Evolutionary conservation across 1,140 invertebrate genomes (phyloP).

Genomic region (Musca domestica): DNA sequence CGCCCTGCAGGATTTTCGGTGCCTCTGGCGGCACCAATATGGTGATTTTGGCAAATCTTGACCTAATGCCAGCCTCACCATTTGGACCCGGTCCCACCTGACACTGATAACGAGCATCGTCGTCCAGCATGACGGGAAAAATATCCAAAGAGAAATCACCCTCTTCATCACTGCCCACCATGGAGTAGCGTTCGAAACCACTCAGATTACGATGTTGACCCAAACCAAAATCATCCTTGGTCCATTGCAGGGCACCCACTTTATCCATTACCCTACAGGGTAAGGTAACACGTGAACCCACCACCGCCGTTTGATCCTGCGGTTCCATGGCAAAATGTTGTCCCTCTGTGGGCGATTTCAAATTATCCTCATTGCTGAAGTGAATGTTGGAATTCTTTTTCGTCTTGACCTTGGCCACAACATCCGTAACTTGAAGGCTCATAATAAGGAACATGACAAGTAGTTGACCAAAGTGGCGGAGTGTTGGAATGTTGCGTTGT

Average conservation of each 20-base stretch:
- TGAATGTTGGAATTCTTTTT: conserved; percentile 19
- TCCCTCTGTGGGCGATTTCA: background rate
- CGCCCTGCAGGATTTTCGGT: conserved; percentile 70
- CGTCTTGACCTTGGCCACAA: conserved; percentile 9
- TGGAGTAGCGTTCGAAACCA: conserved; percentile 76
- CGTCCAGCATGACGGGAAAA: conserved; percentile 70
- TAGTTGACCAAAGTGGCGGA: background rate
- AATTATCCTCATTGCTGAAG: conserved; percentile 11
- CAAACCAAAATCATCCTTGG: conserved; percentile 79
- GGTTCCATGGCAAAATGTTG: conserved; percentile 81
- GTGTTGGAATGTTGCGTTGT: conserved; percentile 7
- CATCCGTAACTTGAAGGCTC: background rate
- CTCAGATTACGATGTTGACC: conserved; percentile 73
- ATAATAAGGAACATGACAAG: background rate
- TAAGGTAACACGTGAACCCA: conserved; percentile 67
- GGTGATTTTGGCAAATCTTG: conserved; percentile 66
- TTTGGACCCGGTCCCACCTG: conserved; percentile 69
- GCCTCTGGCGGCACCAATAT: conserved; percentile 74
- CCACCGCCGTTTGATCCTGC: conserved; percentile 73
- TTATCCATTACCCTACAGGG: conserved; percentile 73
- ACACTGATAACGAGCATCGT: conserved; percentile 75
- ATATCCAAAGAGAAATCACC: conserved; percentile 75
- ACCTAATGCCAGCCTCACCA: conserved; percentile 65
- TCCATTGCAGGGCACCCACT: conserved; percentile 78
- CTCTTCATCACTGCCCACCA: conserved; percentile 80